Conservation (phyloP, 2,797 vertebrate genomes). For the Leptoclinus maculatus region DNA sequence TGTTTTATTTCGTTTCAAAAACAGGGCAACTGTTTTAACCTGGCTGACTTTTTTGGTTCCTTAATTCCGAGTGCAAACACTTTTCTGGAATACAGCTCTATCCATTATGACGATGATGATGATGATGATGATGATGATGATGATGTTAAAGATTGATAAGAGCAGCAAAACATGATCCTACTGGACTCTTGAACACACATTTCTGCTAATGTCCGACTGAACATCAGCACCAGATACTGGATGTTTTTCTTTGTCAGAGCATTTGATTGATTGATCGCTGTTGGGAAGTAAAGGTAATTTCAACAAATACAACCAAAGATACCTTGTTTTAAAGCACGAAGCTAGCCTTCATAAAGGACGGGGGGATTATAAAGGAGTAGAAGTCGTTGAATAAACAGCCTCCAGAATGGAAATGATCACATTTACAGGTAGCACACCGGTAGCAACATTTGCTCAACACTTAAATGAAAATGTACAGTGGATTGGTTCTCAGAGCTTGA, state of each 20-base stretch:
- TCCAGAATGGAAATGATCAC: neutral
- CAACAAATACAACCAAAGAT: no score
- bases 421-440: neutral
- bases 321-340: no score
- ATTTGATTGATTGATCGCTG: no score
- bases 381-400: neutral
- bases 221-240: neutral
- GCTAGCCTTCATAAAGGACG: neutral
- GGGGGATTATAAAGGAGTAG: neutral
- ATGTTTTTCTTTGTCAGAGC: no score
- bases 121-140: neutral
- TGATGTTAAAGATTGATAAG: conserved; percentile 17
- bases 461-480: conserved; percentile 1
- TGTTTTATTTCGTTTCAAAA: conserved; percentile 13
- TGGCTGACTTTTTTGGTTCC: neutral
- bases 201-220: neutral
- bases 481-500: neutral
- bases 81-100: neutral
- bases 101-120: neutral
- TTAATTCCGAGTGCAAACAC: neutral
- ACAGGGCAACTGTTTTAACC: conserved; percentile 17
- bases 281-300: no score
- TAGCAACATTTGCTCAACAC: neutral
- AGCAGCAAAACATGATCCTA: conserved; percentile 12
- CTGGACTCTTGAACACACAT: neutral